These are phyloP conservation scores for Bubalus kerabau DNA, from an alignment of 2,113 vertebrate genomes.

Conservation along the genomic window DNA sequence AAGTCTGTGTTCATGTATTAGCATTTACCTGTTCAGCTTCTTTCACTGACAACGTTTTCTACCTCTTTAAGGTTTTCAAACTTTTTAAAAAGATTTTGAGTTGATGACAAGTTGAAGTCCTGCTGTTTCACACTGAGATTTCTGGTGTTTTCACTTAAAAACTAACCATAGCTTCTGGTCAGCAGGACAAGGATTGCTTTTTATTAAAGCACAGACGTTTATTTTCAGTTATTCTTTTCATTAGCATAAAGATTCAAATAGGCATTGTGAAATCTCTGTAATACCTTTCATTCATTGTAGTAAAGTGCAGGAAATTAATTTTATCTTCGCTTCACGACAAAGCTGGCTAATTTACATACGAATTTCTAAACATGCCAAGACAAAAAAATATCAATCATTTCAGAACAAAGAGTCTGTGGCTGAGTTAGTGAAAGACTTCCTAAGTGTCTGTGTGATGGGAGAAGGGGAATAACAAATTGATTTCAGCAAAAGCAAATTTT, in stretches of 20 bases:
- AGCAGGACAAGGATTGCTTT: slow-evolving; percentile 33
- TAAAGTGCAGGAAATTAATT: slow-evolving; percentile 69
- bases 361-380: slow-evolving; percentile 57
- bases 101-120: slow-evolving; percentile 66
- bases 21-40: slow-evolving; percentile 45
- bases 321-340: slow-evolving; percentile 59
- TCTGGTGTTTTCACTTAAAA: slow-evolving; percentile 68
- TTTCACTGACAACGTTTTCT: slow-evolving; percentile 6
- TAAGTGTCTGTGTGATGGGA: slow-evolving; percentile 19
- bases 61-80: neutral
- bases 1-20: neutral
- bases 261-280: slow-evolving; percentile 56
- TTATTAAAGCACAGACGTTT: slow-evolving; percentile 19
- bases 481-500: slow-evolving; percentile 71
- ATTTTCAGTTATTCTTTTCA: slow-evolving; percentile 37
- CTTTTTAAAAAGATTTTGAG: slow-evolving; percentile 52
- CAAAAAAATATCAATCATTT: slow-evolving; percentile 49
- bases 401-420: slow-evolving; percentile 61
- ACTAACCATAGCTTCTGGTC: slow-evolving; percentile 46
- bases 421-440: slow-evolving; percentile 58
- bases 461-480: slow-evolving; percentile 62
- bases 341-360: slow-evolving; percentile 58
- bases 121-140: slow-evolving; percentile 62
- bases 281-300: slow-evolving; percentile 55
- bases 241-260: slow-evolving; percentile 58